These are phyloP conservation scores for Paramuricea clavata DNA, from an alignment of 92 coral and sea anemone genomes.

Conservation along the genomic window DNA sequence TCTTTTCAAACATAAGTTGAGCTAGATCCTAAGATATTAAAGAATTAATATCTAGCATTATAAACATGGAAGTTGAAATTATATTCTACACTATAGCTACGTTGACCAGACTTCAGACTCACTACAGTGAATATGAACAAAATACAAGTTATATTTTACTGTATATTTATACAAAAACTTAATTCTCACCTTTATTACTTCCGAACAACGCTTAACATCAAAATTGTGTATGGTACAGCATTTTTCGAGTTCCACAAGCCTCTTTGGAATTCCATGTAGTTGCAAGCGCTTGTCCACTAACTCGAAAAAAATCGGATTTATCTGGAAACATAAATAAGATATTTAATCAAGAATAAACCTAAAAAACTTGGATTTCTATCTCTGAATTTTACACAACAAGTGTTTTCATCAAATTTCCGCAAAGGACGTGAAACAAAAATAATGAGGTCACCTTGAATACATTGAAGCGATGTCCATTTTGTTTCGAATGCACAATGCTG, in stretches of 20 bases:
- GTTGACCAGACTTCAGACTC: not conserved
- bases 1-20: conserved; percentile 37
- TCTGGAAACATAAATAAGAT: conserved; percentile 53
- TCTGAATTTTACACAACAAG: not conserved
- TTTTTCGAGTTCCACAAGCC: conserved; percentile 76
- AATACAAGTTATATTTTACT: not conserved
- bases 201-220: conserved; percentile 67
- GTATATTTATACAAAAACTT: not conserved
- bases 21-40: conserved; percentile 67
- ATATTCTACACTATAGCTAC: not conserved
- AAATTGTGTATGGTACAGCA: conserved; percentile 73
- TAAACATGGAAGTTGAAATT: not conserved
- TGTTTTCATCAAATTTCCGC: not conserved
- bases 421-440: not conserved
- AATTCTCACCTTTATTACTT: conserved; percentile 74
- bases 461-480: conserved; percentile 14
- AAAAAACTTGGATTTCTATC: not conserved
- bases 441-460: conserved; percentile 14
- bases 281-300: conserved; percentile 83
- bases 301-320: conserved; percentile 79
- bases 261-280: conserved; percentile 77
- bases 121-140: not conserved
- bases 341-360: not conserved
- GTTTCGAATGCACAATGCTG: conserved; percentile 11
- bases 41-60: conserved; percentile 24